Conservation (phyloP, 2,113 vertebrate genomes). For the Carassius gibelio region DNA sequence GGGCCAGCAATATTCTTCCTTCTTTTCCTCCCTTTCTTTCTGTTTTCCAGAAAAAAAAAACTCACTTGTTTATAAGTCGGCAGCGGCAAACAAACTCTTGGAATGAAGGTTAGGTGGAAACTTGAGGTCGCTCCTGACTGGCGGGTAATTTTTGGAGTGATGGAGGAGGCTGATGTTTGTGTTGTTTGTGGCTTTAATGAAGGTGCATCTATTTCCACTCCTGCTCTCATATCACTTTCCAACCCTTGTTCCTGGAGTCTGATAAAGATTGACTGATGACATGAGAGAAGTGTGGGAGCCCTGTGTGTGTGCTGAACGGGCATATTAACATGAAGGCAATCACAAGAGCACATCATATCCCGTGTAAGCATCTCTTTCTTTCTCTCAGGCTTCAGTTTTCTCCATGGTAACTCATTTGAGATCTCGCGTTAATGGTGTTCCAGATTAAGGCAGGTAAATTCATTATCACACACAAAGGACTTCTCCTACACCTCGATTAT, state of each 20-base stretch:
- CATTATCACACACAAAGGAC: constrained; percentile 38
- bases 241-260: constrained; percentile 30
- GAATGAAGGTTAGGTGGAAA: constrained; percentile 33
- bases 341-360: constrained; percentile 7
- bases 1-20: constrained; percentile 51
- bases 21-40: neutral
- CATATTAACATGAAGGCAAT: constrained; percentile 6
- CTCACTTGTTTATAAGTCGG: constrained; percentile 29
- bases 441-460: constrained; percentile 35
- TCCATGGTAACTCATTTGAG: constrained; percentile 12
- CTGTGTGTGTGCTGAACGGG: constrained; percentile 8
- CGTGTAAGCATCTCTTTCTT: neutral
- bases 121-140: constrained; percentile 34
- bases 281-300: constrained; percentile 24
- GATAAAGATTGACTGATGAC: constrained; percentile 60
- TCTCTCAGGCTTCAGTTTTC: neutral
- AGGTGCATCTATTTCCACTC: constrained; percentile 39
- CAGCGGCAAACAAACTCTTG: constrained; percentile 33
- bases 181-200: constrained; percentile 36
- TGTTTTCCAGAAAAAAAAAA: constrained; percentile 6
- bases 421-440: constrained; percentile 18
- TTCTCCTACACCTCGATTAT: constrained; percentile 3
- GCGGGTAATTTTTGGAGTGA: constrained; percentile 37
- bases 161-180: constrained; percentile 13
- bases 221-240: constrained; percentile 41